phyloP scores from a whole-genome alignment of 2,797 vertebrate species.

The Sternotherus odoratus region DNA sequence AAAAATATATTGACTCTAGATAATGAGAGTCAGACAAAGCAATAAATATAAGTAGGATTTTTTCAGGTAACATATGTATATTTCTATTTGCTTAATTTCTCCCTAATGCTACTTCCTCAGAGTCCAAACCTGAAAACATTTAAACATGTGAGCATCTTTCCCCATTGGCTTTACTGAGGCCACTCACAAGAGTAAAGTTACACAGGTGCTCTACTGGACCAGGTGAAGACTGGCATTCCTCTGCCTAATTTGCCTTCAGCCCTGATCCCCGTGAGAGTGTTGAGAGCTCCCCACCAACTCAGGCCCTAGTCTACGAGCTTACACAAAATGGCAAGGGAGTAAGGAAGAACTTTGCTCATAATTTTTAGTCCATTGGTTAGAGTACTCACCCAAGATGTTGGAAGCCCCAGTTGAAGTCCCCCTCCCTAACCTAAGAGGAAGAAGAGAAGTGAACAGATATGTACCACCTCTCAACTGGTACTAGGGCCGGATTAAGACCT shows the following conservation, averaged over 20 bases:
- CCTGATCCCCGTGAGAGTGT: too few relatives aligned
- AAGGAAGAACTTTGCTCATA: too few relatives aligned
- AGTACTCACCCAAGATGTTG: too few relatives aligned
- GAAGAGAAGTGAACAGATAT: not conserved
- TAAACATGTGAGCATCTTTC: fast-evolving
- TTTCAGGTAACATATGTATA: not conserved
- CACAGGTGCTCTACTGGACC: fast-evolving
- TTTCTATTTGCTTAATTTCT: not conserved
- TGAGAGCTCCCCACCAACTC: too few relatives aligned
- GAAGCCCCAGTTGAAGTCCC: too few relatives aligned
- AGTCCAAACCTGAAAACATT: fast-evolving
- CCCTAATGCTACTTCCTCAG: not conserved
- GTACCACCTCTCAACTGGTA: not conserved
- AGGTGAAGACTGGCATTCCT: too few relatives aligned
- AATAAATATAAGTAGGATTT: not conserved
- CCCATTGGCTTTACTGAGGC: fast-evolving
- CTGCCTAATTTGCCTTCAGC: too few relatives aligned
- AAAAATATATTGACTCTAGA: not conserved
- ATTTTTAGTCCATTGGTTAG: too few relatives aligned
- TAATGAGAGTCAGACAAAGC: not conserved
- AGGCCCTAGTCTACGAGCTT: too few relatives aligned
- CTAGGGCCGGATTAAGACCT: too few relatives aligned
- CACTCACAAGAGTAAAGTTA: not conserved
- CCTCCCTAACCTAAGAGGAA: too few relatives aligned
- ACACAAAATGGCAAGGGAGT: too few relatives aligned